These are phyloP conservation scores for Xylota segnis DNA, from an alignment of 2,888 invertebrate genomes.

Conservation along the genomic window DNA sequence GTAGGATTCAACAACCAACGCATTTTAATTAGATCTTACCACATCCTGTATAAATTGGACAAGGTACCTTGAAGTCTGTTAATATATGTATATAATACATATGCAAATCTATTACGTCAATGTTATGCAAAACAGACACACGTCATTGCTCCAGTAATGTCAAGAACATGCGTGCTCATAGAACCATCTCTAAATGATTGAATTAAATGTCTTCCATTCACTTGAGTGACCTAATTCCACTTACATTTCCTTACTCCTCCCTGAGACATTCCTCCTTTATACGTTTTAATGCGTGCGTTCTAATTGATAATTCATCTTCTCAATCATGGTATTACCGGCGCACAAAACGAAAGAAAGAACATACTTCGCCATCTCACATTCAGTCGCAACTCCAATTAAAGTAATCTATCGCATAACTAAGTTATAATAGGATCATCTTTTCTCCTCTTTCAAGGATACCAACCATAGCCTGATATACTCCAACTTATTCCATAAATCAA, in stretches of 20 bases:
- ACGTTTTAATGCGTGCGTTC: slow-evolving; percentile 39
- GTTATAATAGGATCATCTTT: slow-evolving; percentile 73
- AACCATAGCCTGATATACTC: slow-evolving; percentile 26
- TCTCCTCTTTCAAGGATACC: slow-evolving; percentile 30
- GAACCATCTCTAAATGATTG: slow-evolving; percentile 4
- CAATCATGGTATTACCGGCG: slow-evolving; percentile 48
- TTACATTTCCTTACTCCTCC: background rate
- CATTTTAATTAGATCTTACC: too few relatives aligned
- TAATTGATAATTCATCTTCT: slow-evolving; percentile 61
- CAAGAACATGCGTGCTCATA: background rate
- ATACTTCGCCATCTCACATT: slow-evolving; percentile 39
- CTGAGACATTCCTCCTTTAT: slow-evolving; percentile 10
- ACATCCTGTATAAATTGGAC: too few relatives aligned
- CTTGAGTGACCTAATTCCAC: slow-evolving; percentile 18
- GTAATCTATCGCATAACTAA: slow-evolving; percentile 71
- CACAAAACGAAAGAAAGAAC: slow-evolving; percentile 14
- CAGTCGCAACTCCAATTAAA: slow-evolving; percentile 59
- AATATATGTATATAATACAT: too few relatives aligned
- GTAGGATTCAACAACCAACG: too few relatives aligned
- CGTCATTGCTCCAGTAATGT: background rate
- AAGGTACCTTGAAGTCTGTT: too few relatives aligned
- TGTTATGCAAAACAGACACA: background rate
- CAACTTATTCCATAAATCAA: slow-evolving; percentile 71
- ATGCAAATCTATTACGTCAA: background rate
- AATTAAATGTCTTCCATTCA: slow-evolving; percentile 5